Evolutionary conservation across 2,888 invertebrate species (phyloP), one percentile per base, ranked within the genome.

Genomic region (Tenthredo scrophulariae): DNA sequence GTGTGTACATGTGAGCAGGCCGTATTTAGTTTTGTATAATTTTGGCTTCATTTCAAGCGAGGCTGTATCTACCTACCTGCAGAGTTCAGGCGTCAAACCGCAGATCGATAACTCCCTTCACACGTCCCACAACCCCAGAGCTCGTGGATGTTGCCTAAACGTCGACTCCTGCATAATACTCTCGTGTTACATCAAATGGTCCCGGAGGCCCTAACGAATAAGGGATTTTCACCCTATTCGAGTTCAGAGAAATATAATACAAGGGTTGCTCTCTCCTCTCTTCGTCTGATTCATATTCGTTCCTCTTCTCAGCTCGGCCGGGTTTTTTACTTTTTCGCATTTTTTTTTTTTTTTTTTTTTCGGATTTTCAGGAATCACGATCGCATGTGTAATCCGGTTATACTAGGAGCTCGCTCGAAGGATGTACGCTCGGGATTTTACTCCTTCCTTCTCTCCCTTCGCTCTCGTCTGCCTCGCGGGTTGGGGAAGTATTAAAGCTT

Each of bases 81-180:
- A 90, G 89, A 90, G 90, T 91, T 89, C 90, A 89, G 91, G 91
- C 92, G 91, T 92, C 91, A 92, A 93, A 92, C 93, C 92, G 87
- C 92, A 91, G 91, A 93, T 93, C 93, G 92, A 93, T 93, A 92
- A 91, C 90, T 91, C 65, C 75, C 46, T 54, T 26, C 72, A 50
- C 75, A 83, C 54, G 84, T 77, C 50, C 65, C 84, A 18, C 18
- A 26, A 22, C 62, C 46, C 67, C 22, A 22, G 37, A 15, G 67
- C 46, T 58, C 46, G 46, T 46, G 46, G 67, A 65, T 67, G 83
- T 83, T 50, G 46, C 67, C 83, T 50, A 83, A 83, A 70, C 67
- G 67, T 43, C n/a, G 29, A 15, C 29, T 46, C n/a, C 26, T 83
- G 43, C 46, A 67, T 83, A 83, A 83, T 67, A 70, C 46, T 65